These are phyloP conservation scores for Coboldia fuscipes DNA, from an alignment of 1,140 invertebrate species.

Conservation along the genomic window DNA sequence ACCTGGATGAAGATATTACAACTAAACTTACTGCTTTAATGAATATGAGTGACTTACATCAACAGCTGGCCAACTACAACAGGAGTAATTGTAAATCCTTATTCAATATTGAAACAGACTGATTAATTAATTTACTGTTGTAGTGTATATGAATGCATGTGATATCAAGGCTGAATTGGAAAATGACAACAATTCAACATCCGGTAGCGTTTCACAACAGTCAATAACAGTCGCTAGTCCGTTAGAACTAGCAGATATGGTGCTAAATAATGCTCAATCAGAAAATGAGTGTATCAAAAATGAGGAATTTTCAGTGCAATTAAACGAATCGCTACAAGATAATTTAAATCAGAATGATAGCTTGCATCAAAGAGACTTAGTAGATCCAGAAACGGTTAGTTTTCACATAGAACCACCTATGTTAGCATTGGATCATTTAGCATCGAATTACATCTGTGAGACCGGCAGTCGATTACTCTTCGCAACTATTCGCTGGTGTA, in stretches of 20 bases:
- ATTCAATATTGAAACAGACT: no score
- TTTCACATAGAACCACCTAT: conserved; percentile 69
- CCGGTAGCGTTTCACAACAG: no score
- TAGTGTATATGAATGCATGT: no score
- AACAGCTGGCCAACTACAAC: neutral
- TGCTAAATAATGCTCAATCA: no score
- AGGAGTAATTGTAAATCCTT: no score
- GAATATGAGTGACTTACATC: neutral
- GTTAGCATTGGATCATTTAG: conserved; percentile 58
- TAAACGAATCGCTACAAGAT: neutral
- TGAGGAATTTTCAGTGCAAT: no score
- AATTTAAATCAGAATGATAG: neutral
- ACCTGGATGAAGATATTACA: conserved; percentile 1
- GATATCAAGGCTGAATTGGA: no score
- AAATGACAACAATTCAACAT: no score
- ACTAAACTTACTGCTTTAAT: conserved; percentile 3
- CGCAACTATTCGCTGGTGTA: conserved; percentile 75
- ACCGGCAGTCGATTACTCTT: conserved; percentile 75
- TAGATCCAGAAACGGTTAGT: conserved; percentile 17
- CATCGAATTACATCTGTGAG: conserved; percentile 81
- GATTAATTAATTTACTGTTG: no score
- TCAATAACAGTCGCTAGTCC: no score
- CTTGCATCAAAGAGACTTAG: conserved; percentile 10
- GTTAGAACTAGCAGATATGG: no score
- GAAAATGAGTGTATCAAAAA: no score